Base-by-base conservation (phyloP, 2,888 invertebrate species). In the Campoletis raptor region DNA sequence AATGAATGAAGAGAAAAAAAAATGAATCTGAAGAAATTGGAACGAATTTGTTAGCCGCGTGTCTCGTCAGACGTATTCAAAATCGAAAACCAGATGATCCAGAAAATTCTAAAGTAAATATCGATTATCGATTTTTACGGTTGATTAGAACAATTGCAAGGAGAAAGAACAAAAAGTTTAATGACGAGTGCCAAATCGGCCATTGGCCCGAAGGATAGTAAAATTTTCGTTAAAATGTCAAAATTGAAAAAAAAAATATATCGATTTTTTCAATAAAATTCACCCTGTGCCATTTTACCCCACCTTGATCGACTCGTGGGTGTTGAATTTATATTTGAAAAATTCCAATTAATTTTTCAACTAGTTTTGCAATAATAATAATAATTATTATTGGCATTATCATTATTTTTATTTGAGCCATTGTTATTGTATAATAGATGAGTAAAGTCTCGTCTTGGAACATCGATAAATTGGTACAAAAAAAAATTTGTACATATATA, bases 391-490 rank as follows among this genome's bases (percentile, higher is more conserved):
- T 24, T 2, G 9, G 36, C 7, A 36, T 66, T 12, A 37, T 66
- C 5, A 67, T 18, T 40, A 67, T 67, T 61, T 30, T 61, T 30
- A 30, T 30, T 15, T 15, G 15, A 1, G 15, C 15, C 61, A 61
- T 61, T 61, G 30, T 61, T 30, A 30, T 61, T 30, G 61, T 61
- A 61, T 61, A 30, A 61, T 61, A 61, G 30, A 61, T 30, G 30
- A 61, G 61, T 61, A 61, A 61, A 61, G 61, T 30, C 61, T 61
- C 30, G 30, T 30, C 61, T 67, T 4, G n/a, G 40, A 40, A 10
- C 37, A 72, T 72, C 30, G 45, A 42, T 42, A 45, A 70, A 70
- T 42, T 61, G 7, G 30, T 30, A 61, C 5, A 37, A 42, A 40
- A 67, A 67, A n/a, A 36, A 67, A 67, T 37, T 67, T 52, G 0